A percentile compares a stretch with the other conserved stretches of the same genome.
Conservation (phyloP, 2,113 vertebrate genomes). For the Anhinga rufa region DNA sequence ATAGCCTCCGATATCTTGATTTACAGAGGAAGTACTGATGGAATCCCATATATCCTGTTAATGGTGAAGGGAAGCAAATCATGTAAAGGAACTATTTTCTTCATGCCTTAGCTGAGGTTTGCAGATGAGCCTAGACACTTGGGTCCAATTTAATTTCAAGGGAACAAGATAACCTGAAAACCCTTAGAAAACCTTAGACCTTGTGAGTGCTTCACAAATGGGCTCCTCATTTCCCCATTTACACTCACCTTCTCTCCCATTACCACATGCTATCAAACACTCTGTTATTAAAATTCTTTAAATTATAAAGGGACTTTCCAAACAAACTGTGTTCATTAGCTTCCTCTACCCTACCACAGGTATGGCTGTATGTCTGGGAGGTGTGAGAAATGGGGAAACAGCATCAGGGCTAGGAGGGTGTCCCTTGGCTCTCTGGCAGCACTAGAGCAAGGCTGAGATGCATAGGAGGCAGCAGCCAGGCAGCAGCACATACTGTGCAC, state of each 20-base stretch:
- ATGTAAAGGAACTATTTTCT: neutral
- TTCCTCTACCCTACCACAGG: neutral
- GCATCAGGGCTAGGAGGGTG: neutral
- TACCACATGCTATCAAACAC: neutral
- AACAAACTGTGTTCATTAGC: neutral
- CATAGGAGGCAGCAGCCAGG: neutral
- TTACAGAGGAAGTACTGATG: conserved; percentile 22
- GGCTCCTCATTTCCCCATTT: neutral
- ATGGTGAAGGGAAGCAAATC: conserved; percentile 2
- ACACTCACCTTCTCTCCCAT: neutral
- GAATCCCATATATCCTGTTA: conserved; percentile 20
- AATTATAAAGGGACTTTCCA: neutral
- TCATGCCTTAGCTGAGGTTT: neutral
- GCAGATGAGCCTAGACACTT: neutral
- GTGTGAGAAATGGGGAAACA: neutral
- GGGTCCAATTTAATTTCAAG: conserved; percentile 10
- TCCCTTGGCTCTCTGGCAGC: neutral
- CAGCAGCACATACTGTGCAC: neutral
- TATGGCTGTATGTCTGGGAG: neutral
- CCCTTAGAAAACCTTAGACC: neutral
- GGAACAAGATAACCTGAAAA: neutral
- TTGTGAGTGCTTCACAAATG: neutral
- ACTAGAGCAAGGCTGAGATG: neutral
- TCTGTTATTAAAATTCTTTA: neutral
- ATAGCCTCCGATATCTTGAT: neutral